Conservation (phyloP, 2,113 vertebrate species). For the Gavialis gangeticus region DNA sequence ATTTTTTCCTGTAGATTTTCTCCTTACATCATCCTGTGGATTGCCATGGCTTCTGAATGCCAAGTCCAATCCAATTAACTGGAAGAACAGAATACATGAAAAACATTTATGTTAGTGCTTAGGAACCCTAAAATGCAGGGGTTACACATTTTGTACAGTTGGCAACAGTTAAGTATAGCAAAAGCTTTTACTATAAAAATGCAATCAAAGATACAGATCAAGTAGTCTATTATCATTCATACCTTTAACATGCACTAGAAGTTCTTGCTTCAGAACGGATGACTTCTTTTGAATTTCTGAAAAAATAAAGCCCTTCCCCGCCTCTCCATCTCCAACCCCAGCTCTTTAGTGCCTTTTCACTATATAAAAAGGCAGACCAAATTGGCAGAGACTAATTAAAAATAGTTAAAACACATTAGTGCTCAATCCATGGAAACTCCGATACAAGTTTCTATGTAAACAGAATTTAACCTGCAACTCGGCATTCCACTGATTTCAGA, state of each 20-base stretch:
- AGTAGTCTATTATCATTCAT: no score
- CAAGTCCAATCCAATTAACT: slow-evolving; percentile 75
- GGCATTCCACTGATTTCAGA: neutral
- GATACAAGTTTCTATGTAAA: neutral
- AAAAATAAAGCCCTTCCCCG: neutral
- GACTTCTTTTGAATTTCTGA: no score
- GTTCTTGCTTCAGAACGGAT: no score
- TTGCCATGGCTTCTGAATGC: slow-evolving; percentile 82
- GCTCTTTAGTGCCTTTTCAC: neutral
- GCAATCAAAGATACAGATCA: neutral
- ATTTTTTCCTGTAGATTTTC: slow-evolving; percentile 66
- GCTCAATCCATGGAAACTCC: neutral
- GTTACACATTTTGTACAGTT: neutral
- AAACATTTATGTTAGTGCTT: slow-evolving; percentile 10
- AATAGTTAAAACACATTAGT: neutral
- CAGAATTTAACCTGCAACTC: neutral
- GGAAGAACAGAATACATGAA: slow-evolving; percentile 37
- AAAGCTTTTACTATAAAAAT: neutral
- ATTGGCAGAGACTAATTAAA: neutral
- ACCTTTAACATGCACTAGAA: no score
- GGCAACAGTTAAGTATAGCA: neutral
- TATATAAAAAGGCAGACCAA: neutral
- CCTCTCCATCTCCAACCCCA: no score
- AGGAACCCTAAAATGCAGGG: neutral
- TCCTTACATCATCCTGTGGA: slow-evolving; percentile 75